A percentile compares a stretch with the other conserved stretches of the same genome.
phyloP scores from a whole-genome alignment of 2,797 vertebrate species.

The Picus viridis region DNA sequence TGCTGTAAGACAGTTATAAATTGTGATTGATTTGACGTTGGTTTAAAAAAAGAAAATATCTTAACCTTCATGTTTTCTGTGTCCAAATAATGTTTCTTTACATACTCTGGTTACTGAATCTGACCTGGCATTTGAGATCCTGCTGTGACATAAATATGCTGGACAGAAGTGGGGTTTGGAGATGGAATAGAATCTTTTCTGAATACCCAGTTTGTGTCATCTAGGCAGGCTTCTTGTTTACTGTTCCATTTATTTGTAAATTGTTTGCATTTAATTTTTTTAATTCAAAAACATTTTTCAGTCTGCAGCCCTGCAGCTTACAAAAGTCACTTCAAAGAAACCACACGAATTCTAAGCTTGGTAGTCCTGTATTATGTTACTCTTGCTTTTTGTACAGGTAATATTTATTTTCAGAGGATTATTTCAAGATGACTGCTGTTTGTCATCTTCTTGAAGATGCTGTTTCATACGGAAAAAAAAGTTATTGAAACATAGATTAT shows the following conservation, averaged over 20 bases:
- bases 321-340: not conserved
- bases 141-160: not conserved
- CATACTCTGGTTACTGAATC: not conserved
- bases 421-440: not conserved
- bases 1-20: not conserved
- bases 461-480: constrained; percentile 50
- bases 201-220: not conserved
- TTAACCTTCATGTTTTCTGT: not conserved
- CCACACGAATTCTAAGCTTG: not conserved
- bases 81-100: not conserved
- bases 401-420: constrained; percentile 31
- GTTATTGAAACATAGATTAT: constrained; percentile 13
- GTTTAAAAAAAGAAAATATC: not conserved
- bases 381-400: constrained; percentile 29
- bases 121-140: constrained; percentile 5
- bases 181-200: not conserved
- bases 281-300: not conserved
- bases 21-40: not conserved
- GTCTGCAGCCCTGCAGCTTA: not conserved
- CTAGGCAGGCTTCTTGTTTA: not conserved
- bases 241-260: not conserved
- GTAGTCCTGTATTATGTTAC: not conserved
- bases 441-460: constrained; percentile 36
- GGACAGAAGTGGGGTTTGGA: not conserved
- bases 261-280: not conserved